A percentile compares a stretch with the other conserved stretches of the same genome.
Evolutionary conservation across 2,888 invertebrate species (phyloP).

Genomic region (Latrodectus hesperus): DNA sequence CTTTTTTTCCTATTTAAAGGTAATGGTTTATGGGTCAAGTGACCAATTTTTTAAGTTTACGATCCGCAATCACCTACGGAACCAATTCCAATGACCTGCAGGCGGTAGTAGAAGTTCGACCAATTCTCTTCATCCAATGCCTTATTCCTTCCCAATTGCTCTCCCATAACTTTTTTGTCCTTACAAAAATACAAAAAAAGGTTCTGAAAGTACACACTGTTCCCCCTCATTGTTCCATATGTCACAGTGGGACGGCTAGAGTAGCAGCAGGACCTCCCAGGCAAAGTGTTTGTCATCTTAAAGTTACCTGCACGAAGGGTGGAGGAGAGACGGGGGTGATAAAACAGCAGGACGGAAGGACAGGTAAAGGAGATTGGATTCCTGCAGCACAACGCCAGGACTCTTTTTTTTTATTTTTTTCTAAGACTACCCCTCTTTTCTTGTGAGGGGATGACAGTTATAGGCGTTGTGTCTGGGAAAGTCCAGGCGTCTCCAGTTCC

Average conservation of each 20-base stretch:
- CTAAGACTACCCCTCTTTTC: no score
- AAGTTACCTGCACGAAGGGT: neutral
- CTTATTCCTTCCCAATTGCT: no score
- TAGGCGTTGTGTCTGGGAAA: neutral
- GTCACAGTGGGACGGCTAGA: neutral
- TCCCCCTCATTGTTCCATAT: conserved; percentile 1
- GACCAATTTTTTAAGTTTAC: no score
- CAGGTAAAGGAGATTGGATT: neutral
- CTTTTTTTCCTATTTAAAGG: no score
- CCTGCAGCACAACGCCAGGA: neutral
- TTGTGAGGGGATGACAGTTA: neutral
- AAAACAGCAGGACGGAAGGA: neutral
- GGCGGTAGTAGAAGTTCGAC: no score
- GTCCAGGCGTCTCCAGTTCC: neutral
- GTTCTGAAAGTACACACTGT: neutral
- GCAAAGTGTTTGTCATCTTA: neutral
- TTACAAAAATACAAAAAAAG: neutral
- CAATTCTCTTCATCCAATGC: no score
- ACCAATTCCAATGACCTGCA: no score
- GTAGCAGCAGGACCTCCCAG: neutral
- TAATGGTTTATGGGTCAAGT: no score
- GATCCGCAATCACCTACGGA: no score
- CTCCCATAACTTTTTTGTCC: no score
- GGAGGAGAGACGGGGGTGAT: neutral
- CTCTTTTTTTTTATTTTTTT: neutral